A percentile compares a stretch with the other conserved stretches of the same genome.
Evolutionary conservation across 2,888 invertebrate species (phyloP).

Genomic region (Nephrotoma appendiculata): DNA sequence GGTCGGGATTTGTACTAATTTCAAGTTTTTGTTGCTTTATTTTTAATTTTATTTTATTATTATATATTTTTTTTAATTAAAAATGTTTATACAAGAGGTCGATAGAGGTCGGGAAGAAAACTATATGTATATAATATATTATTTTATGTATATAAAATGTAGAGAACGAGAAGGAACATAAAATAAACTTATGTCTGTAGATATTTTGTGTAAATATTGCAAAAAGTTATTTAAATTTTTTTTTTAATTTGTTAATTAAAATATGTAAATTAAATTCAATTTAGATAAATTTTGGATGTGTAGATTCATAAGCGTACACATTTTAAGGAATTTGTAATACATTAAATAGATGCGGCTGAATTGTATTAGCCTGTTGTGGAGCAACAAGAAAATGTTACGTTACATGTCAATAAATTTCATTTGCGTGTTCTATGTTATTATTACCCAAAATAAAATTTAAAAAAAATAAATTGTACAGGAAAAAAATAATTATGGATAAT

Average conservation of each 20-base stretch:
- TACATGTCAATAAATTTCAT: neutral
- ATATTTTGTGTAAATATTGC: neutral
- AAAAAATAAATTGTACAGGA: neutral
- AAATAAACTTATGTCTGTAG: neutral
- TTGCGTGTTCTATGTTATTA: neutral
- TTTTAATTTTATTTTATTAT: neutral
- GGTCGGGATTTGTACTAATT: neutral
- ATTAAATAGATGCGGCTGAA: neutral
- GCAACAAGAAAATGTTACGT: neutral
- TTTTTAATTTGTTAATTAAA: neutral
- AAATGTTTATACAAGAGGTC: neutral
- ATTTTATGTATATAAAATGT: neutral
- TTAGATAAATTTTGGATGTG: neutral
- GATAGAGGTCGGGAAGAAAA: neutral
- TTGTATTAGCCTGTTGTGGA: neutral
- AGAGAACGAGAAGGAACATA: neutral
- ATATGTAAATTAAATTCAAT: neutral
- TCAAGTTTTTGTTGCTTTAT: neutral
- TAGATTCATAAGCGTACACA: neutral
- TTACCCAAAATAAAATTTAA: neutral
- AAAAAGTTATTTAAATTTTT: neutral
- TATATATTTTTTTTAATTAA: neutral
- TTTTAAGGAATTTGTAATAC: no score
- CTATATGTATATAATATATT: neutral
- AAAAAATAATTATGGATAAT: neutral